phyloP scores from a whole-genome alignment of 2,888 invertebrate genomes.

The Doris montereyensis region DNA sequence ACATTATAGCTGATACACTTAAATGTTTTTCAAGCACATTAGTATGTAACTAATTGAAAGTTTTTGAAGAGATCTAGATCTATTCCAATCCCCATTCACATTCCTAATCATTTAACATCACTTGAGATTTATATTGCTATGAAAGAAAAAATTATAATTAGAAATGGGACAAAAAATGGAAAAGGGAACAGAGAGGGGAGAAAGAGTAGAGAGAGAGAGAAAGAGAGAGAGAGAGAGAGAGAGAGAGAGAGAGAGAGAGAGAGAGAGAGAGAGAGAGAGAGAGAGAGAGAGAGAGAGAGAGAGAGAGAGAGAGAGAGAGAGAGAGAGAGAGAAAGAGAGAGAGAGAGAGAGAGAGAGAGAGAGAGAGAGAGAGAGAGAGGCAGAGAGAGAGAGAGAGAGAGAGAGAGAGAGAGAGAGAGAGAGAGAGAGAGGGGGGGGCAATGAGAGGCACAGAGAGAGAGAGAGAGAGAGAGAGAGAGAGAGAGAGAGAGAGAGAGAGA shows the following conservation, averaged over 20 bases:
- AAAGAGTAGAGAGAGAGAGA: too few relatives aligned
- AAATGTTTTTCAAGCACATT: too few relatives aligned
- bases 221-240: background rate
- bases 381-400: slow-evolving; percentile 5
- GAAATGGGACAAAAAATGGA: too few relatives aligned
- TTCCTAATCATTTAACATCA: too few relatives aligned
- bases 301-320: slow-evolving; percentile 7
- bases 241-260: slow-evolving; percentile 12
- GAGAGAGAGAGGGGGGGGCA: background rate
- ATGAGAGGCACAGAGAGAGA: background rate
- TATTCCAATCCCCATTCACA: too few relatives aligned
- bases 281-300: slow-evolving; percentile 23
- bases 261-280: slow-evolving; percentile 15
- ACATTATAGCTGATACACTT: too few relatives aligned
- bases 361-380: background rate
- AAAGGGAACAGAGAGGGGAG: too few relatives aligned
- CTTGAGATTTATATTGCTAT: too few relatives aligned
- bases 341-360: slow-evolving; percentile 6
- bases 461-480: background rate
- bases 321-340: slow-evolving; percentile 4
- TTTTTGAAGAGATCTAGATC: too few relatives aligned
- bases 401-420: background rate
- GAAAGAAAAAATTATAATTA: too few relatives aligned
- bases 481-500: slow-evolving; percentile 21
- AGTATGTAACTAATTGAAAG: too few relatives aligned